Evolutionary conservation across 2,797 vertebrate genomes (phyloP).

Genomic region (Periparus ater): DNA sequence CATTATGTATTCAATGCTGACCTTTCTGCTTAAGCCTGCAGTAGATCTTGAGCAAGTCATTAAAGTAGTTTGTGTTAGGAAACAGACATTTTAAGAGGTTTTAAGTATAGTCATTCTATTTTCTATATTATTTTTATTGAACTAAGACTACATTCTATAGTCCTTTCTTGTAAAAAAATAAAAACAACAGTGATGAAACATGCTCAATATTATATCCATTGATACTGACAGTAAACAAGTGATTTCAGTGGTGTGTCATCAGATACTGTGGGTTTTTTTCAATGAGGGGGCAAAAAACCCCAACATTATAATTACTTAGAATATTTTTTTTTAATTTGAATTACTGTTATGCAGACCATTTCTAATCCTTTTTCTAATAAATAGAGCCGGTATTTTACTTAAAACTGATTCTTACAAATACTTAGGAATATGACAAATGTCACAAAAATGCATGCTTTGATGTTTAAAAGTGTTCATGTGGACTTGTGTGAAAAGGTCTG

Average conservation of each 20-base stretch:
- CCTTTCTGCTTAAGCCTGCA: constrained; percentile 22
- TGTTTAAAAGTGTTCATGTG: background rate
- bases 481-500: background rate
- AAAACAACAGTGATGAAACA: background rate
- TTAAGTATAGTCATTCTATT: background rate
- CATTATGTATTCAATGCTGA: background rate
- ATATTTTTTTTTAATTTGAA: background rate
- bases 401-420: background rate
- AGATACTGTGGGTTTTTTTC: fast-evolving
- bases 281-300: background rate
- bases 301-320: background rate
- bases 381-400: background rate
- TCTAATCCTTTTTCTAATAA: background rate
- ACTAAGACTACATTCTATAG: background rate
- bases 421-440: background rate
- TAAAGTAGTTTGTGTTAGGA: background rate
- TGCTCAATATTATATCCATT: background rate
- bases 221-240: background rate
- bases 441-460: background rate
- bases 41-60: constrained; percentile 50
- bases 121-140: background rate
- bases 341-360: background rate
- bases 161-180: background rate
- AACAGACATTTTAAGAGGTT: background rate
- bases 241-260: background rate